These are phyloP conservation scores for Myathropa florea DNA, from an alignment of 2,888 invertebrate species.

Conservation along the genomic window DNA sequence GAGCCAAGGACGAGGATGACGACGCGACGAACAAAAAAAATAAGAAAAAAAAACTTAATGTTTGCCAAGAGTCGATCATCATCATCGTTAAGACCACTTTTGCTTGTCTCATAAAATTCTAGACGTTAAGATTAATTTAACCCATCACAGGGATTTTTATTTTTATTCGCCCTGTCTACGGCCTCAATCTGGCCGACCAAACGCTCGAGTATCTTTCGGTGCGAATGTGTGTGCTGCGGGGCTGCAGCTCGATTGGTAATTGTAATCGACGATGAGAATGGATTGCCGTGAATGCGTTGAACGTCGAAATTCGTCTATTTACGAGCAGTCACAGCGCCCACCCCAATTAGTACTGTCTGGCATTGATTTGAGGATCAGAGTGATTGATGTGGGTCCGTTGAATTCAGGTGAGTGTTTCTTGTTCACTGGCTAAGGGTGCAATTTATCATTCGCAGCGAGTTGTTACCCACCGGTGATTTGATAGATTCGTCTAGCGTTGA, in stretches of 20 bases:
- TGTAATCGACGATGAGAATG: neutral
- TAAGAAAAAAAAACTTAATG: conserved; percentile 52
- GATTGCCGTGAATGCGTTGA: neutral
- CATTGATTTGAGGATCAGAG: neutral
- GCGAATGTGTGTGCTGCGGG: neutral
- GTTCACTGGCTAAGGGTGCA: too few species aligned
- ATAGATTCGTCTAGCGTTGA: too few species aligned
- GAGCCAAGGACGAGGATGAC: conserved; percentile 18
- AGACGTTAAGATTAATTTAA: conserved; percentile 68
- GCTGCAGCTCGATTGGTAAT: neutral
- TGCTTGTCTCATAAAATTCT: conserved; percentile 69
- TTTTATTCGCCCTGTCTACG: neutral
- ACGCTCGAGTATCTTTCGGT: neutral
- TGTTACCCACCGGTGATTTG: too few species aligned
- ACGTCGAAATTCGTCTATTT: neutral
- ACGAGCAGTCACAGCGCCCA: neutral
- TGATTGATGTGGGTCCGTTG: neutral
- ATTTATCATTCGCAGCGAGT: too few species aligned
- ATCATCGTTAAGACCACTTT: conserved; percentile 70
- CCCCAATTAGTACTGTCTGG: neutral
- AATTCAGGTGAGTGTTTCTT: neutral
- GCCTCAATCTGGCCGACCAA: too few species aligned
- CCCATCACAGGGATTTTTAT: conserved; percentile 62
- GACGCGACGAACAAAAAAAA: conserved; percentile 3
- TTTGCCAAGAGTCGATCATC: conserved; percentile 70